These are phyloP conservation scores for Erithacus rubecula DNA, from an alignment of 2,797 vertebrate species.

Conservation along the genomic window DNA sequence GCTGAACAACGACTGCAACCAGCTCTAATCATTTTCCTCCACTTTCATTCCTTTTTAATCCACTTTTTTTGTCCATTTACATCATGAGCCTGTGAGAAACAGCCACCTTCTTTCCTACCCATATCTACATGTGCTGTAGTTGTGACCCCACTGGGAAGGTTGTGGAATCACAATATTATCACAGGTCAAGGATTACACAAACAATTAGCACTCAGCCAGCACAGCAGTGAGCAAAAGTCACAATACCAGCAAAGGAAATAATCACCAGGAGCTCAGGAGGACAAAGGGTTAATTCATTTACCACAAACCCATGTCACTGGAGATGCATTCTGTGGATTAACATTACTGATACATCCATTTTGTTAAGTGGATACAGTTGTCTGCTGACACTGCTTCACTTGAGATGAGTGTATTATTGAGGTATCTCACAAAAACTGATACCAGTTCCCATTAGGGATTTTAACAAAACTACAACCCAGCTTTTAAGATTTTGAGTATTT, in stretches of 20 bases:
- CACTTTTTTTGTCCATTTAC: background rate
- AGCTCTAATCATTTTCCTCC: background rate
- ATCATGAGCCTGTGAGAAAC: background rate
- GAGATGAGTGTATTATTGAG: background rate
- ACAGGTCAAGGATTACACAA: background rate
- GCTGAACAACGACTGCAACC: background rate
- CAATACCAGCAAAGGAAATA: background rate
- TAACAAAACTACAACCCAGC: background rate
- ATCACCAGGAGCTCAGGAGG: background rate
- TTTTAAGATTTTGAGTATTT: background rate
- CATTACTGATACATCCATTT: background rate
- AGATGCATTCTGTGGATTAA: background rate
- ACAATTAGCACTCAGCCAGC: background rate
- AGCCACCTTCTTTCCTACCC: background rate
- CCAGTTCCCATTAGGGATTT: background rate
- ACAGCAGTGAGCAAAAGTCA: background rate
- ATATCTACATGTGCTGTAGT: rapidly evolving
- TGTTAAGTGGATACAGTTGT: background rate
- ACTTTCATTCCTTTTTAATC: background rate
- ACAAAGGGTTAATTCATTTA: background rate
- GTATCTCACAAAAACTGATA: background rate
- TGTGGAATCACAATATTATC: background rate
- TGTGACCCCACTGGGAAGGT: background rate
- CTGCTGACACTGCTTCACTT: background rate
- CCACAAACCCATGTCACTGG: background rate